Evolutionary conservation across 1,140 invertebrate genomes (phyloP).

Genomic region (Bombus superbus): DNA sequence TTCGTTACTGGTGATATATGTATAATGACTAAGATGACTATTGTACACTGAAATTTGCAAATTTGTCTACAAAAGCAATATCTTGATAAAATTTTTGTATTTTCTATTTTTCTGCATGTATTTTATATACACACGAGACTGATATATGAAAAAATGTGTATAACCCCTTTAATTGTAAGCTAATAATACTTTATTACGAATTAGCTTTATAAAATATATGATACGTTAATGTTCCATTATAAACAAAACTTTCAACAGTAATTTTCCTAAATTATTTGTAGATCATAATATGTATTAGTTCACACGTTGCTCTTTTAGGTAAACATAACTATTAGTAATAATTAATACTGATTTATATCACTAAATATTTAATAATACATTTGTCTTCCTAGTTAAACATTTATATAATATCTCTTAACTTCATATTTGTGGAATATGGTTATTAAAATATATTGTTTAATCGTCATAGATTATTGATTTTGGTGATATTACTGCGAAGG

Average conservation of each 20-base stretch:
- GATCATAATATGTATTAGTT: background rate
- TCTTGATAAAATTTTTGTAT: constrained; percentile 29
- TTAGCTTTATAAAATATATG: background rate
- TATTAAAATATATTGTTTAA: constrained; percentile 4
- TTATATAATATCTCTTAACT: background rate
- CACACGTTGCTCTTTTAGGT: background rate
- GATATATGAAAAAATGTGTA: constrained; percentile 13
- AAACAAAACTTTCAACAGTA: background rate
- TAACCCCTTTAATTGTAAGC: constrained; percentile 20
- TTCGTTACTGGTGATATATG: constrained; percentile 12
- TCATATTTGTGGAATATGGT: background rate
- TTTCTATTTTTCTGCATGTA: constrained; percentile 42
- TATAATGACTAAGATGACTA: background rate
- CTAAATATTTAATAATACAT: background rate
- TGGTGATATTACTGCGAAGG: background rate
- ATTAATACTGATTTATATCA: background rate
- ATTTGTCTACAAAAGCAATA: constrained; percentile 5
- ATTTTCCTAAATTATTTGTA: background rate
- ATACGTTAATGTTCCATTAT: background rate
- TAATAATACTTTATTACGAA: background rate
- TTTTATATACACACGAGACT: constrained; percentile 39
- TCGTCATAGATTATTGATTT: background rate
- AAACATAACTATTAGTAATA: background rate
- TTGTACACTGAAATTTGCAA: constrained; percentile 12
- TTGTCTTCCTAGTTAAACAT: constrained; percentile 3